Evolutionary conservation across 1,140 invertebrate genomes (phyloP), one percentile per base, ranked within the genome.

Genomic region (Papilio xuthus): DNA sequence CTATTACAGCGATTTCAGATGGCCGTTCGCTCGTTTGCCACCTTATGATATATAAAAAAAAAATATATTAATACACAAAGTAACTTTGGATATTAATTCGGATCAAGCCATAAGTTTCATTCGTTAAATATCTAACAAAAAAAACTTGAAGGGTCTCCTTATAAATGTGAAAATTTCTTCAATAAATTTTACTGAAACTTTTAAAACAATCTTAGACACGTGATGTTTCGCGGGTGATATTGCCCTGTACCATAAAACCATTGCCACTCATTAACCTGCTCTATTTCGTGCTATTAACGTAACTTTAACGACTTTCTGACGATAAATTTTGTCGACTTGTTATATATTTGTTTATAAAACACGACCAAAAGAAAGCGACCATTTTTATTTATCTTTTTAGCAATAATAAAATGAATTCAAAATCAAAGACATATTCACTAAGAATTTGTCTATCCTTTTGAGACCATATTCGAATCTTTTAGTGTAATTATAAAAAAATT

Each of bases 301-400:
- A 60, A 63, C n/a, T 63, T 63, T 76, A 63, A 76, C 53, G 74
- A 76, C 74, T 75, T 41, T 63, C 15, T 42, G 74, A 76, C 53
- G 53, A 63, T 26, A 63, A 63, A 44, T 63, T 63, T 63, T 4
- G 53, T 67, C 13, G 12, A 28, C 26, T 32, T 67, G 23, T 67
- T 28, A 67, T 26, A 67, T 67, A 67, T 67, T 67, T 28, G 60
- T 26, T 63, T 67, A 67, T 32, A 32, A 67, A 67, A 67, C 60
- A 15, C 13, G 13, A 18, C 26, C 4, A 67, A 67, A 67, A 26
- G 32, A 37, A 37, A 32, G 2, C 2, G 6, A 32, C 2, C 32
- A 37, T 37, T 37, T 37, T 37, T 37, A 37, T 37, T 6, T 37
- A 37, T 7, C 32, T 37, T 37, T 37, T 37, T 37, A 37, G 2